phyloP scores from a whole-genome alignment of 2,888 invertebrate genomes.

The Lepidocyrtoides sp. region DNA sequence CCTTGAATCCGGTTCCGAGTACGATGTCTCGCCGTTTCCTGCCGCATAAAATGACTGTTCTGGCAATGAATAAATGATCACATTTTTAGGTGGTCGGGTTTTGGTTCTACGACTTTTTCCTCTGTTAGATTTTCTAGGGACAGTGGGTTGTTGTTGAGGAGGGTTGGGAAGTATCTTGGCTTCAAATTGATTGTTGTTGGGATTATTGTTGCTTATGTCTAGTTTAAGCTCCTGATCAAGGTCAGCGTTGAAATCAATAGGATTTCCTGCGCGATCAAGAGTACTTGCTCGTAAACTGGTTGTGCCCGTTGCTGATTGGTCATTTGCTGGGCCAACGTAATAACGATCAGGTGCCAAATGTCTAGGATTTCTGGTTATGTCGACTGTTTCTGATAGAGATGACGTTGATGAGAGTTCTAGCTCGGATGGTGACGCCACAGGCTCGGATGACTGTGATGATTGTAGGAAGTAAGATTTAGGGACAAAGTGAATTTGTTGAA shows the following conservation, averaged over 20 bases:
- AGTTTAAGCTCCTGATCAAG: slow-evolving; percentile 65
- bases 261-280: slow-evolving; percentile 66
- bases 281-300: slow-evolving; percentile 62
- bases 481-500: slow-evolving; percentile 72
- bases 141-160: neutral
- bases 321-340: slow-evolving; percentile 49
- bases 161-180: slow-evolving; percentile 64
- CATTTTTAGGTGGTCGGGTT: slow-evolving; percentile 69
- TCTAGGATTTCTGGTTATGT: slow-evolving; percentile 59
- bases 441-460: neutral
- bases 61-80: slow-evolving; percentile 67
- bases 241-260: slow-evolving; percentile 50
- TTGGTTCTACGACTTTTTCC: slow-evolving; percentile 60
- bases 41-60: slow-evolving; percentile 67
- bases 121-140: slow-evolving; percentile 1
- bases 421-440: slow-evolving; percentile 30
- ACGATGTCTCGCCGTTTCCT: slow-evolving; percentile 46
- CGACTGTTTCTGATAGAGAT: neutral
- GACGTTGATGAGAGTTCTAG: neutral
- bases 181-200: slow-evolving; percentile 66
- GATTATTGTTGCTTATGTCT: slow-evolving; percentile 68
- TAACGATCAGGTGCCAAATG: slow-evolving; percentile 71
- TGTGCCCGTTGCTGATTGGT: slow-evolving; percentile 63
- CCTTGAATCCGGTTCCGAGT: slow-evolving; percentile 65
- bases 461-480: slow-evolving; percentile 65